Base-by-base conservation (phyloP, 2,113 vertebrate species). In the Alligator mississippiensis region DNA sequence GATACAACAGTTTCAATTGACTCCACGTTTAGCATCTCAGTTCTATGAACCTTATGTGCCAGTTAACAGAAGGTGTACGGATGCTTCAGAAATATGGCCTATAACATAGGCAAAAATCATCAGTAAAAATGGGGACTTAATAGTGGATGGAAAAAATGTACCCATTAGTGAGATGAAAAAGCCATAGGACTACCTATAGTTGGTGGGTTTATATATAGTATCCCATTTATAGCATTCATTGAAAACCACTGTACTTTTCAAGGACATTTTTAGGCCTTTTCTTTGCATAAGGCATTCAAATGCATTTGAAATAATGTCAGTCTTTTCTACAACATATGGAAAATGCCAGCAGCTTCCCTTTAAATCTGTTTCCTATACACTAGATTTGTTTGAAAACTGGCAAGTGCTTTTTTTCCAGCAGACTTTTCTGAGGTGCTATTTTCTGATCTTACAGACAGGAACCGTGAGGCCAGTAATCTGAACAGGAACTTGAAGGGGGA, bases 361-460 rank as follows among this genome's bases (percentile, higher is more conserved):
- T 87, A 96, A 96, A 96, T 92, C 11, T 3, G 80, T 94, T 91
- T 85, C 72, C 84, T 82, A 38, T 25, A 87, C 80, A 91, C 78
- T 66, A 96, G 95, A 92, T 95, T 97, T 96, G 96, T 97, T 96
- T 96, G 93, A 90, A 96, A 88, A 94, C 93, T 94, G 88, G 66
- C 90, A 96, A 88, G 15, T 54, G 27, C 68, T 95, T 89, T 82
- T 93, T 87, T 90, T 75, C 47, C 85, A 78, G 38, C 13, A 83
- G 85, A 92, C 28, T 89, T 80, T 84, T 86, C 80, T 92, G 66
- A 93, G 58, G 64, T 62, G 82, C 78, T 80, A 84, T 77, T 95
- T 95, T 95, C 95, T 90, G 84, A 92, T 95, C 9, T 93, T 94
- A 76, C 63, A 92, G 64, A 78, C 89, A 72, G 77, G 90, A 96